These are phyloP conservation scores for Limnephilus rhombicus DNA, from an alignment of 2,888 invertebrate genomes.

Conservation along the genomic window DNA sequence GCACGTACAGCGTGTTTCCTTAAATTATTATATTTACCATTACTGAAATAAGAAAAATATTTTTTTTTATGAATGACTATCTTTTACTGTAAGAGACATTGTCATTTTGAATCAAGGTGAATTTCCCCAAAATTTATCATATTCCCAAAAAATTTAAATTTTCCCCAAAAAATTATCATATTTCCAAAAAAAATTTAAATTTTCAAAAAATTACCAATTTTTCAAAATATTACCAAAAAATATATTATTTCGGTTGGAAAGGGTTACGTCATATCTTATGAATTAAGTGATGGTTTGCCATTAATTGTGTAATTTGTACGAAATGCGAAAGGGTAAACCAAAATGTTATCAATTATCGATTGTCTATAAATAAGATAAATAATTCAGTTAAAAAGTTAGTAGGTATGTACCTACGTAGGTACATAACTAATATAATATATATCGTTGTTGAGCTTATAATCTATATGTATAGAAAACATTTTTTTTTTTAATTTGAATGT, in stretches of 20 bases:
- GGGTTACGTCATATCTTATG: neutral
- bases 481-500: neutral
- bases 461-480: conserved; percentile 40
- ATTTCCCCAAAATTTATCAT: too few species aligned
- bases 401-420: neutral
- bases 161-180: too few species aligned
- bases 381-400: neutral
- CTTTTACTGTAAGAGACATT: too few species aligned
- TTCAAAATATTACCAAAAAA: too few species aligned
- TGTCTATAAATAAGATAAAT: neutral
- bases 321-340: neutral
- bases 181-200: too few species aligned
- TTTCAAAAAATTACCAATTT: too few species aligned
- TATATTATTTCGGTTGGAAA: neutral
- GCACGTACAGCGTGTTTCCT: too few species aligned
- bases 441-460: conserved; percentile 65
- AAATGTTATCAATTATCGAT: neutral
- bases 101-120: too few species aligned
- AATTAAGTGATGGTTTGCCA: neutral
- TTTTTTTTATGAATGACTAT: too few species aligned
- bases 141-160: too few species aligned
- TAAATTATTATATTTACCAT: too few species aligned
- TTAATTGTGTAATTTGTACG: neutral
- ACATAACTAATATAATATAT: conserved; percentile 23
- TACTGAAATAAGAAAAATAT: too few species aligned